Evolutionary conservation across 2,113 vertebrate species (phyloP).

Genomic region (Sylvietta virens): DNA sequence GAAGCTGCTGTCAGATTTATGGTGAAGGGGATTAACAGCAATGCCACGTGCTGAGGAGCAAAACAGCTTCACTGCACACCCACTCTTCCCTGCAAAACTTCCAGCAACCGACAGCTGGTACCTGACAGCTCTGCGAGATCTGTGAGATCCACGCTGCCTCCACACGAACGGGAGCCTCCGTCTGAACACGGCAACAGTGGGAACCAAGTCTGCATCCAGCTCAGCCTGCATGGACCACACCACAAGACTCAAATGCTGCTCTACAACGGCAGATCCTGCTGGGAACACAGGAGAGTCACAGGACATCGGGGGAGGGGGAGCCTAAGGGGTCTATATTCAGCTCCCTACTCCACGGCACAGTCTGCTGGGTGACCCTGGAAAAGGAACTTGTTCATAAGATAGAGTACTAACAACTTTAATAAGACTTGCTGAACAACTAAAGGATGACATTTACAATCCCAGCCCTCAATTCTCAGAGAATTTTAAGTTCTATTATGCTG

Average conservation of each 20-base stretch:
- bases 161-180: not conserved
- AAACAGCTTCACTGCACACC: slow-evolving; percentile 12
- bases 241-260: not conserved
- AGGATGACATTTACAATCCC: not conserved
- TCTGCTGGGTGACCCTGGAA: not conserved
- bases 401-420: not conserved
- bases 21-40: slow-evolving; percentile 20
- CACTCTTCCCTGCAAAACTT: slow-evolving; percentile 30
- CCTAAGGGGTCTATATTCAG: not conserved
- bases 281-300: not conserved
- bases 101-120: slow-evolving; percentile 23
- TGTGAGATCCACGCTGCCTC: not conserved
- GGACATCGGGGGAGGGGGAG: not conserved
- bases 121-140: not conserved
- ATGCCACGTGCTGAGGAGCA: slow-evolving; percentile 8
- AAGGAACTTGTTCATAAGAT: not conserved
- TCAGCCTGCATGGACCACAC: not conserved
- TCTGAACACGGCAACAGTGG: not conserved
- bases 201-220: not conserved
- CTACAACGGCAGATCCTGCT: not conserved
- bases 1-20: slow-evolving; percentile 32
- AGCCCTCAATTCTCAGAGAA: not conserved
- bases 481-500: not conserved
- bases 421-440: not conserved
- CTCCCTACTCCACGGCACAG: not conserved